These are phyloP conservation scores for Pogonocherus hispidulus DNA, from an alignment of 2,888 invertebrate genomes.

Conservation along the genomic window DNA sequence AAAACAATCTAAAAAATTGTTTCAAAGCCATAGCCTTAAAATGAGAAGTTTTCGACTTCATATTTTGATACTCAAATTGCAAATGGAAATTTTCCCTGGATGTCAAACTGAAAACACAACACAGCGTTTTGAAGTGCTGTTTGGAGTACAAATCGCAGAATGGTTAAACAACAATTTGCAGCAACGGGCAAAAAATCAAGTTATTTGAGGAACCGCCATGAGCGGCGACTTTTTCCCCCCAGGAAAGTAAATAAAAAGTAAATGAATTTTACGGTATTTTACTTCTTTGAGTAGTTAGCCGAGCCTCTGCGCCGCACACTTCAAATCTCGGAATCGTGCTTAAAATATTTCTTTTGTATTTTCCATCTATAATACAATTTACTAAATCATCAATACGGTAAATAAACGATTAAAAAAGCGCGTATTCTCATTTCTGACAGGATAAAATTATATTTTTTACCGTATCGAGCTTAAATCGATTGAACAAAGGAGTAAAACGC, in stretches of 20 bases:
- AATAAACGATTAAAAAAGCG: constrained; percentile 7
- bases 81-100: too few species aligned
- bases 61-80: too few species aligned
- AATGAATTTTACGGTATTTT: constrained; percentile 24
- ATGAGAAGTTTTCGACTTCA: too few species aligned
- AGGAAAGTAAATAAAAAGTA: constrained; percentile 13
- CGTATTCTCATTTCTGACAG: neutral
- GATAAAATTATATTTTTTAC: neutral
- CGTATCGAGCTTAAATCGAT: neutral
- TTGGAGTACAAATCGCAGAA: too few species aligned
- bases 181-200: neutral
- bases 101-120: too few species aligned
- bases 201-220: constrained; percentile 7
- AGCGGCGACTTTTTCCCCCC: constrained; percentile 10
- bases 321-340: neutral
- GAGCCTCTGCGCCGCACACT: neutral
- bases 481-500: constrained; percentile 1
- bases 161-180: neutral
- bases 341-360: constrained; percentile 14
- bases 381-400: constrained; percentile 11
- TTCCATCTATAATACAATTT: constrained; percentile 12
- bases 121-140: too few species aligned
- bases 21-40: too few species aligned
- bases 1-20: too few species aligned
- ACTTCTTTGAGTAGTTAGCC: neutral